These are phyloP conservation scores for Echeneis naucrates DNA, from an alignment of 2,797 vertebrate genomes.

Conservation along the genomic window DNA sequence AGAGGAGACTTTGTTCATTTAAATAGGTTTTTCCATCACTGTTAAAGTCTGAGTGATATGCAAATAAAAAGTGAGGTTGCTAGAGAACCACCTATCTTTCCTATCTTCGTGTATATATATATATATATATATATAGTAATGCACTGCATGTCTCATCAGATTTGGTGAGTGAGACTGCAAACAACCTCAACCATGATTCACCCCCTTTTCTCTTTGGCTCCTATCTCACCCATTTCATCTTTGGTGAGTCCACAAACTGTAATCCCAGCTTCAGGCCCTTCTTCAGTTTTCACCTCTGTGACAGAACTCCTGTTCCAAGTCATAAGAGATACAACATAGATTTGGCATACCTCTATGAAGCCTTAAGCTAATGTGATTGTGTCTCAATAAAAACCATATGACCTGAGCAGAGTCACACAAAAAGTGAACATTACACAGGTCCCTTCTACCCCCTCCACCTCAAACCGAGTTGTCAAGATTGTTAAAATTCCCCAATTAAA, in stretches of 20 bases:
- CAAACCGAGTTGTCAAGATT: slow-evolving; percentile 54
- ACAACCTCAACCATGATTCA: slow-evolving; percentile 28
- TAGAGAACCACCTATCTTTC: slow-evolving; percentile 34
- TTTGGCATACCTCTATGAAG: slow-evolving; percentile 59
- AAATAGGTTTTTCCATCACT: background rate
- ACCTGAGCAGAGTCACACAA: slow-evolving; percentile 46
- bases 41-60: slow-evolving; percentile 25
- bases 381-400: slow-evolving; percentile 78
- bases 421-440: slow-evolving; percentile 58
- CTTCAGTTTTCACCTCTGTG: slow-evolving; percentile 29
- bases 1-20: slow-evolving; percentile 25
- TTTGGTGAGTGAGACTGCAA: slow-evolving; percentile 18
- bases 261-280: slow-evolving; percentile 10
- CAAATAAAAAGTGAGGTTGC: slow-evolving; percentile 42
- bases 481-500: slow-evolving; percentile 62
- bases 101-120: too few relatives aligned
- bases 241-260: slow-evolving; percentile 12
- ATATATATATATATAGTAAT: slow-evolving; percentile 33
- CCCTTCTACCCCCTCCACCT: slow-evolving; percentile 35
- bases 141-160: slow-evolving; percentile 8
- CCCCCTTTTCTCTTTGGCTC: background rate
- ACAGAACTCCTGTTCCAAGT: slow-evolving; percentile 48
- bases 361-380: slow-evolving; percentile 76
- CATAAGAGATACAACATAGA: slow-evolving; percentile 52
- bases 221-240: slow-evolving; percentile 17